Evolutionary conservation across 1,140 invertebrate genomes (phyloP), one percentile per base, ranked within the genome.

Genomic region (Bombus waltoni): DNA sequence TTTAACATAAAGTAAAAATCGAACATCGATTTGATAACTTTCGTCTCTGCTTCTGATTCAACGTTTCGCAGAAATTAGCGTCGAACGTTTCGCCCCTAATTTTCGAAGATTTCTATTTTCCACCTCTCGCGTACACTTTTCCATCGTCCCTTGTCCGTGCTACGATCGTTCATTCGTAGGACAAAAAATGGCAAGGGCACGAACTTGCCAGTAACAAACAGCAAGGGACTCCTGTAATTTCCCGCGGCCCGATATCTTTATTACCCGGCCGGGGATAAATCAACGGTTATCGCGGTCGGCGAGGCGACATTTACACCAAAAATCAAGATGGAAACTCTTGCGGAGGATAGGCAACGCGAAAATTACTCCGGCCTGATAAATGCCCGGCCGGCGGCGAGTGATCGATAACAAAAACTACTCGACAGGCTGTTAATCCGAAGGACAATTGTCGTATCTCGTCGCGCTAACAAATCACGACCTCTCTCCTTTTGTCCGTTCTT

Each of bases 351-450:
- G 47, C 68, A 44, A 85, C 66, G 76, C 47, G 80, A 72, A 72
- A 84, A 87, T 68, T 66, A 81, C 81, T n/a, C 35, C 44, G 32
- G 59, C 73, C 87, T 90, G 88, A 90, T 84, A 84, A 90, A 90
- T 84, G 71, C 70, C 75, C 72, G 83, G 81, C 70, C 70, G 66
- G 75, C 73, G 38, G 44, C 78, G 68, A n/a, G 71, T 81, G 89
- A 90, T 90, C 89, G 89, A 90, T 90, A 85, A 62, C 86, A 87
- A 89, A 87, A 81, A 81, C 88, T 81, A 90, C 74, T 82, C 70
- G 78, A 84, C 88, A 38, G 85, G 35, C 88, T 82, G 87, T 68
- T 85, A 88, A 80, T 71, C 68, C 80, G 35, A 32, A 53, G 44
- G 68, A 90, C 76, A 40, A 66, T 90, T 62, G 42, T 72, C 71